A percentile compares a stretch with the other conserved stretches of the same genome.
These are phyloP conservation scores for Ischnura elegans DNA, from an alignment of 2,888 invertebrate species.

Conservation along the genomic window DNA sequence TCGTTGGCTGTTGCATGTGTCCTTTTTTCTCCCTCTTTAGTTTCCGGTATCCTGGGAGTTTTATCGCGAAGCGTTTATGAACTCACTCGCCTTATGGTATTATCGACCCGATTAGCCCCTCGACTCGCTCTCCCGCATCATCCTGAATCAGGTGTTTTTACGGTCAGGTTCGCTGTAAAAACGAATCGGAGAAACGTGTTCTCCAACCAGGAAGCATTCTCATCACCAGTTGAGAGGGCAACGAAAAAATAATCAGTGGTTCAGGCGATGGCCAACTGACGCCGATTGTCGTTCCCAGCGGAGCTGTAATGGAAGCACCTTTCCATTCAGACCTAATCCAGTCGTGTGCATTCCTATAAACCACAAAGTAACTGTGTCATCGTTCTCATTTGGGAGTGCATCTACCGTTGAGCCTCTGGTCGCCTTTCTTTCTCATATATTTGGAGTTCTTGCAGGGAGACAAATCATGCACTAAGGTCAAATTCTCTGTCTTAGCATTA, in stretches of 20 bases:
- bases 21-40: not conserved
- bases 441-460: no score
- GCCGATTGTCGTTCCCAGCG: not conserved
- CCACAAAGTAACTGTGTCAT: not conserved
- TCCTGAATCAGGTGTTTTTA: not conserved
- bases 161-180: not conserved
- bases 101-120: not conserved
- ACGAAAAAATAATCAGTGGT: not conserved
- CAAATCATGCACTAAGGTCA: no score
- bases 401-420: not conserved
- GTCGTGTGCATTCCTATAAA: not conserved
- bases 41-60: not conserved
- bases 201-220: not conserved
- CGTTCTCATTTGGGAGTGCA: not conserved
- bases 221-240: not conserved
- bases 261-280: constrained; percentile 4
- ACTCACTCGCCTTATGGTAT: not conserved
- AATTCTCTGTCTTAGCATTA: no score
- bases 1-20: not conserved
- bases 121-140: not conserved
- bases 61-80: not conserved
- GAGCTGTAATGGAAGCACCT: not conserved
- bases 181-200: not conserved
- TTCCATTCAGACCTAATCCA: not conserved
- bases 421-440: no score